Evolutionary conservation across 2,888 invertebrate genomes (phyloP).

Genomic region (Pediacus dermestoides): DNA sequence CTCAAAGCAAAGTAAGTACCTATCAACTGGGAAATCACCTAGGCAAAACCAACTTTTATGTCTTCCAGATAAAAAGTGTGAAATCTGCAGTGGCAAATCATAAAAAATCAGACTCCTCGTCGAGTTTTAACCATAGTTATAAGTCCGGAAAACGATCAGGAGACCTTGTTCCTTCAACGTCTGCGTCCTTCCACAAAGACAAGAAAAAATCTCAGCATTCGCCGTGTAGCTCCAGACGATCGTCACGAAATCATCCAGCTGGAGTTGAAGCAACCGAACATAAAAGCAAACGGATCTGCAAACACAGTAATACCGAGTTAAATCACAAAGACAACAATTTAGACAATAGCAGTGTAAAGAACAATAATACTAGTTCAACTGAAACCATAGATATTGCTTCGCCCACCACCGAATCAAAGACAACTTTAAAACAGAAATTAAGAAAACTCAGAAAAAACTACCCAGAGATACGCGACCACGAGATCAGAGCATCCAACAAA

Average conservation of each 20-base stretch:
- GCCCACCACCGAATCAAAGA: no score
- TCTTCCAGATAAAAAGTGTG: conserved; percentile 21
- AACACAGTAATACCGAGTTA: conserved; percentile 19
- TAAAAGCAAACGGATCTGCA: conserved; percentile 19
- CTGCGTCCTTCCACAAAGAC: conserved; percentile 26
- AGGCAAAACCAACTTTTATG: no score
- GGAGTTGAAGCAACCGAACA: conserved; percentile 17
- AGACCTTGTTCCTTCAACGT: conserved; percentile 26
- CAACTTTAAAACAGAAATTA: conserved; percentile 19
- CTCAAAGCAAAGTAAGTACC: conserved; percentile 20
- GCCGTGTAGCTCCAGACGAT: conserved; percentile 23
- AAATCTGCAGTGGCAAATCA: conserved; percentile 18
- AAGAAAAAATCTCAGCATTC: conserved; percentile 14
- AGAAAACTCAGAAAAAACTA: conserved; percentile 25
- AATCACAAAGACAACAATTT: conserved; percentile 23
- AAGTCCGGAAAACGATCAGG: conserved; percentile 20
- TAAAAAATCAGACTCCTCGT: conserved; percentile 18
- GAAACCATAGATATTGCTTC: conserved; percentile 18
- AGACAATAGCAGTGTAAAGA: conserved; percentile 19
- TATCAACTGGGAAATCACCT: no score
- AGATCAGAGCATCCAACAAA: conserved; percentile 16
- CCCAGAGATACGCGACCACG: conserved; percentile 19
- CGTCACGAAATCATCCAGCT: conserved; percentile 19
- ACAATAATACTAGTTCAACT: conserved; percentile 19
- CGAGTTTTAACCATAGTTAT: no score